phyloP scores from a whole-genome alignment of 1,140 invertebrate genomes.

The Philopotamus ludificatus region DNA sequence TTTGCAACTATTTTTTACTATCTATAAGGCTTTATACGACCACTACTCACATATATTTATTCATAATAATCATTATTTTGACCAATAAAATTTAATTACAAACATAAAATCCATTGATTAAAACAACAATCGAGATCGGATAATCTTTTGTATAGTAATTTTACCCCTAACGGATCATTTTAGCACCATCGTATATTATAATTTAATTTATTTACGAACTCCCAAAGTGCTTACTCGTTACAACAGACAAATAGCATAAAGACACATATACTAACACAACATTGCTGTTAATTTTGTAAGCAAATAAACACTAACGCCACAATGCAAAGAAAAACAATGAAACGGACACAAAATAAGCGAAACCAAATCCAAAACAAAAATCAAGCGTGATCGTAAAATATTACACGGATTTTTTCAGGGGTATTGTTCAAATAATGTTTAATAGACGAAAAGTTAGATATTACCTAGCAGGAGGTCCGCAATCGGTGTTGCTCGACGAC shows the following conservation, averaged over 20 bases:
- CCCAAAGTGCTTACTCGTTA: constrained; percentile 15
- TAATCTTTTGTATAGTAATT: not conserved
- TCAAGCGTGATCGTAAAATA: not conserved
- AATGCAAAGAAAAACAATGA: constrained; percentile 27
- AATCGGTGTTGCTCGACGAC: constrained; percentile 55
- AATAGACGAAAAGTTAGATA: not conserved
- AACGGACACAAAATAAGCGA: not conserved
- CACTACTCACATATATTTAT: constrained; percentile 8
- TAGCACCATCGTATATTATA: not conserved
- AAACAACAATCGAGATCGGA: not conserved
- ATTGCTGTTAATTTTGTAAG: constrained; percentile 16
- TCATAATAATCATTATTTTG: not conserved
- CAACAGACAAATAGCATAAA: constrained; percentile 30
- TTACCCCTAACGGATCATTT: not conserved
- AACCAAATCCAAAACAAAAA: not conserved
- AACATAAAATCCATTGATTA: not conserved
- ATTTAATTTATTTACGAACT: constrained; percentile 1
- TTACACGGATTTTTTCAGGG: not conserved
- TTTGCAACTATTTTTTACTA: constrained; percentile 38
- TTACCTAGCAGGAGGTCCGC: constrained; percentile 66
- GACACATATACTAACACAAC: constrained; percentile 30
- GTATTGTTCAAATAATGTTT: not conserved
- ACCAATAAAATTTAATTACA: too few species aligned
- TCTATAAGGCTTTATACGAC: constrained; percentile 26
- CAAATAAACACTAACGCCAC: constrained; percentile 23